phyloP scores from a whole-genome alignment of 2,113 vertebrate genomes.

The Lathamus discolor region DNA sequence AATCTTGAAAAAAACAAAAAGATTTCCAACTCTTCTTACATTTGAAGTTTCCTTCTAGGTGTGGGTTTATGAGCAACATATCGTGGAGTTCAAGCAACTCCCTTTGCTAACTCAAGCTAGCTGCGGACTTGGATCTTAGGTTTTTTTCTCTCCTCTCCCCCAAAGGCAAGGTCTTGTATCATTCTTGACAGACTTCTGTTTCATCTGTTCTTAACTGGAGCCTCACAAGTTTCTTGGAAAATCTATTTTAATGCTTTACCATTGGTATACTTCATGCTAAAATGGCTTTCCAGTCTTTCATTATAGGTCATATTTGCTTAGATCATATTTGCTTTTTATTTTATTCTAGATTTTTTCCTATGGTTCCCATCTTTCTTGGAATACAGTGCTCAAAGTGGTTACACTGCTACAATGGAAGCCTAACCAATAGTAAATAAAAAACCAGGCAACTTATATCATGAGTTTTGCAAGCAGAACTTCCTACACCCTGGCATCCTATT shows the following conservation, averaged over 20 bases:
- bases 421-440: background rate
- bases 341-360: background rate
- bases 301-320: rapidly evolving
- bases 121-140: background rate
- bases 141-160: background rate
- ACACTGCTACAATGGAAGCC: background rate
- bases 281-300: background rate
- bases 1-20: background rate
- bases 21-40: background rate
- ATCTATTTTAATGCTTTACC: background rate
- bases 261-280: background rate
- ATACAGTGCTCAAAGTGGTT: background rate
- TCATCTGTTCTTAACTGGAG: background rate
- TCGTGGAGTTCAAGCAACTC: background rate
- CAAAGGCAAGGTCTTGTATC: background rate
- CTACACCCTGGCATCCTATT: background rate
- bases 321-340: background rate
- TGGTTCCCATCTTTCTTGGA: background rate
- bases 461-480: background rate
- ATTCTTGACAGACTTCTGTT: background rate
- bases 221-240: background rate
- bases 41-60: background rate
- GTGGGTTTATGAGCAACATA: background rate
- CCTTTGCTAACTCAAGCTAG: background rate
- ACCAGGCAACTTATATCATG: background rate